Evolutionary conservation across 1,140 invertebrate genomes (phyloP).

Genomic region (Diorhabda elongata): DNA sequence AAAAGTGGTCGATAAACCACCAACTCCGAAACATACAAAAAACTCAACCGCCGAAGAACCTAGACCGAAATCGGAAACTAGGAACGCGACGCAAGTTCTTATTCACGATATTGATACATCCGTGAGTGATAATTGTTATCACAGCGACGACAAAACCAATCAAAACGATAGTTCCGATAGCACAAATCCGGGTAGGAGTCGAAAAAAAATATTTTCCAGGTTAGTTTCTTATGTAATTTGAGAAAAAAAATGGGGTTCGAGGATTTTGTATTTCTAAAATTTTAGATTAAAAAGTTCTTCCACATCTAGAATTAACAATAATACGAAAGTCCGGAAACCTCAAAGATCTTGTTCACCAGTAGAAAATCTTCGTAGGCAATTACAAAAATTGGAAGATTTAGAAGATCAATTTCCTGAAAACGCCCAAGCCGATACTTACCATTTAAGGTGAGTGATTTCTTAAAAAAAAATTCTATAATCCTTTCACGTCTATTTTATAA

Average conservation of each 20-base stretch:
- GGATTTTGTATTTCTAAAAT: background rate
- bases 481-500: no score
- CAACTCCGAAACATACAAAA: slow-evolving; percentile 31
- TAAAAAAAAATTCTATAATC: no score
- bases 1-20: slow-evolving; percentile 35
- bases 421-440: slow-evolving; percentile 62
- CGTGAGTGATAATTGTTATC: slow-evolving; percentile 41
- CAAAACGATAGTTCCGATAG: slow-evolving; percentile 41
- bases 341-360: slow-evolving; percentile 61
- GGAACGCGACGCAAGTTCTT: slow-evolving; percentile 34
- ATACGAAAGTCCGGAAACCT: slow-evolving; percentile 28
- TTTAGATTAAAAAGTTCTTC: slow-evolving; percentile 57
- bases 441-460: slow-evolving; percentile 55
- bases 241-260: background rate
- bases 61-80: slow-evolving; percentile 43
- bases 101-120: slow-evolving; percentile 45
- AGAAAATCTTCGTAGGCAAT: slow-evolving; percentile 69
- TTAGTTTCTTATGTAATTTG: background rate
- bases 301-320: slow-evolving; percentile 54
- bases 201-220: slow-evolving; percentile 60
- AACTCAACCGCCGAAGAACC: slow-evolving; percentile 41
- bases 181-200: slow-evolving; percentile 43
- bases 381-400: slow-evolving; percentile 72
- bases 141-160: slow-evolving; percentile 39
- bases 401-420: slow-evolving; percentile 71